Conservation (phyloP, 1,140 invertebrate species). For the Scaptodrosophila lebanonensis region DNA sequence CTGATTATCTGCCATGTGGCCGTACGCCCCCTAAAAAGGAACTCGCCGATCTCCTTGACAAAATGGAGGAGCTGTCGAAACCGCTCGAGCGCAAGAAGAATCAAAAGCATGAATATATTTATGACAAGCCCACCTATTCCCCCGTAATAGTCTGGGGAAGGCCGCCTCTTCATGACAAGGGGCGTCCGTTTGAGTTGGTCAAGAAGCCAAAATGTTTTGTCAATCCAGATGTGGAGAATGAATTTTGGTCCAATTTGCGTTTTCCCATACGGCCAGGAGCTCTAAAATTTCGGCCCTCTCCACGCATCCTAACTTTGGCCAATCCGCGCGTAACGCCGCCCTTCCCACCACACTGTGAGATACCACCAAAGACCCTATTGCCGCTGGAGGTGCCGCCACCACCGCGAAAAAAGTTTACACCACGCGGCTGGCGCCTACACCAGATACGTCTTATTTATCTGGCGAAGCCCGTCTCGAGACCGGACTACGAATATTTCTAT, state of each 20-base stretch:
- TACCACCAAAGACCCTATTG: slow-evolving; percentile 23
- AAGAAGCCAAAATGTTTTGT: slow-evolving; percentile 34
- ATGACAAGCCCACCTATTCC: slow-evolving; percentile 24
- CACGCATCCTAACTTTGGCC: slow-evolving; percentile 50
- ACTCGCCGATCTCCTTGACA: background rate
- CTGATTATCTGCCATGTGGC: slow-evolving; percentile 21
- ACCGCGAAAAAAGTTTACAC: slow-evolving; percentile 50
- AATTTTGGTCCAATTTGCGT: slow-evolving; percentile 51
- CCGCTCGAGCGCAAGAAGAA: slow-evolving; percentile 28
- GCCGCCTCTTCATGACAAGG: slow-evolving; percentile 31
- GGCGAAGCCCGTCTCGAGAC: slow-evolving; percentile 47
- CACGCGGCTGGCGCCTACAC: slow-evolving; percentile 56
- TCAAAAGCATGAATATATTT: slow-evolving; percentile 20
- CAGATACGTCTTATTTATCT: slow-evolving; percentile 58
- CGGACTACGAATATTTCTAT: slow-evolving; percentile 53
- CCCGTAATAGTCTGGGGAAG: slow-evolving; percentile 31
- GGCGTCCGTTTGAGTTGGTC: slow-evolving; percentile 44
- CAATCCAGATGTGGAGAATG: slow-evolving; percentile 32
- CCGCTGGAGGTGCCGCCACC: slow-evolving; percentile 19
- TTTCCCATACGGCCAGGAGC: slow-evolving; percentile 51
- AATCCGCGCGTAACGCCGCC: slow-evolving; percentile 46
- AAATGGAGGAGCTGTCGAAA: slow-evolving; percentile 12
- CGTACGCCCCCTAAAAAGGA: background rate
- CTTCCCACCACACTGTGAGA: slow-evolving; percentile 49
- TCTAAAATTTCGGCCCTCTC: slow-evolving; percentile 35